Base-by-base conservation (phyloP, 2,113 vertebrate species). In the Oceanites oceanicus region DNA sequence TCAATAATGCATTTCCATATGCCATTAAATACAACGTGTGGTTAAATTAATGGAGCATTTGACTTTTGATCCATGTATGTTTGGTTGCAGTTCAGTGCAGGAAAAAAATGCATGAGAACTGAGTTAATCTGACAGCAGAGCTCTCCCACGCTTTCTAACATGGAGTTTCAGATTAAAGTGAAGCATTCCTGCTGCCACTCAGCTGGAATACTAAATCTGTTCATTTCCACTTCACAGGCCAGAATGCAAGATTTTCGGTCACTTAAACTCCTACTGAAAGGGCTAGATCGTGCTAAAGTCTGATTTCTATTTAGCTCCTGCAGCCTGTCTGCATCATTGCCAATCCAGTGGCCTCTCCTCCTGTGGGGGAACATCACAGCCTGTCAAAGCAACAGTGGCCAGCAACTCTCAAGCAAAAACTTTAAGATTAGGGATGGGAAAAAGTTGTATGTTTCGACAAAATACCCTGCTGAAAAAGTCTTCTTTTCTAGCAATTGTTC, bases 1-100 rank as follows among this genome's bases (percentile, higher is more conserved):
- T 97, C 96, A 97, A 97, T 97, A 97, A 94, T 76, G 58, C 71
- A 97, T 95, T 96, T 96, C 77, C 91, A 90, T 89, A 93, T 66
- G 70, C 44, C 93, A 93, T 96, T 96, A 97, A 95, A 92, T 77
- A 55, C 73, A 96, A 91, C 10, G 4, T 75, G 68, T 70, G 86
- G 88, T 96, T 95, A 96, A 97, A 97, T 93, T 97, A 97, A 97
- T 89, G 78, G 90, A 92, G 83, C 95, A 86, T 92, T 93, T 97
- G 93, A 97, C 90, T 97, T 96, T 61, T 93, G 95, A 96, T 96
- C 95, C 95, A 90, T 78, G 52, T 91, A 68, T 47, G 88, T 94
- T 90, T 94, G 92, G 95, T 83, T 97, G 95, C 95, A 94, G 94
- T 42, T 95, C 82, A 89, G 72, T 85, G 79, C 94, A 96, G 92